A percentile compares a stretch with the other conserved stretches of the same genome.
These are phyloP conservation scores for Pogonocherus hispidulus DNA, from an alignment of 2,888 invertebrate genomes.

Conservation along the genomic window DNA sequence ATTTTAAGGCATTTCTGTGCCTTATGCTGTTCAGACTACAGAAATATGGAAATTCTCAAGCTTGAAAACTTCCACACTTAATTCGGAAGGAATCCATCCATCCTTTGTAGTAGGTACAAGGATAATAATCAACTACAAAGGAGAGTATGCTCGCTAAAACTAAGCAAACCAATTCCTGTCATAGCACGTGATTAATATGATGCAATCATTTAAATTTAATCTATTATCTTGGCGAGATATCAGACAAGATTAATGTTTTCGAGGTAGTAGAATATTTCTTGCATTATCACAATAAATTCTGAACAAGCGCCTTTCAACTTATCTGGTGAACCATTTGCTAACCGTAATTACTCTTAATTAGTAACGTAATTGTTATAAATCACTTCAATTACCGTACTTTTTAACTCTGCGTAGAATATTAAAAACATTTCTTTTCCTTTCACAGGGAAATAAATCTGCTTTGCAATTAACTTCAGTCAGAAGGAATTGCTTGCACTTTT, in stretches of 20 bases:
- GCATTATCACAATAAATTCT: constrained; percentile 32
- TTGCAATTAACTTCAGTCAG: constrained; percentile 4
- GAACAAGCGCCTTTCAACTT: constrained; percentile 27
- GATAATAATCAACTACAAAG: constrained; percentile 7
- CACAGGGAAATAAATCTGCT: constrained; percentile 3
- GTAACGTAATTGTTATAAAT: constrained; percentile 37
- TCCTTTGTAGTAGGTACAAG: too few relatives aligned
- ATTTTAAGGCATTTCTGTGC: too few relatives aligned
- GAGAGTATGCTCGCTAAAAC: constrained; percentile 4
- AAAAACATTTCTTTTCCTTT: constrained; percentile 29
- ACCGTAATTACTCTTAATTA: constrained; percentile 37
- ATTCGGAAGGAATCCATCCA: neutral
- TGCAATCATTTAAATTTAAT: constrained; percentile 28
- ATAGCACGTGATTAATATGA: constrained; percentile 24
- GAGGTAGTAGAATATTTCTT: constrained; percentile 27
- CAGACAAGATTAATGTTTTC: constrained; percentile 30
- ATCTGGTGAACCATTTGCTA: constrained; percentile 32
- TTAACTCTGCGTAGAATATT: constrained; percentile 23
- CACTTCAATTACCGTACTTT: constrained; percentile 23
- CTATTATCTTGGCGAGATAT: constrained; percentile 31
- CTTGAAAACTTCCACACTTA: neutral
- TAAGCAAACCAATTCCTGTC: constrained; percentile 24
- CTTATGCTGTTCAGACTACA: too few relatives aligned
- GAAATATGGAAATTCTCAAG: too few relatives aligned
- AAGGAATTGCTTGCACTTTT: constrained; percentile 13